Evolutionary conservation across 2,797 vertebrate species (phyloP).

Genomic region (Urophycis tenuis): DNA sequence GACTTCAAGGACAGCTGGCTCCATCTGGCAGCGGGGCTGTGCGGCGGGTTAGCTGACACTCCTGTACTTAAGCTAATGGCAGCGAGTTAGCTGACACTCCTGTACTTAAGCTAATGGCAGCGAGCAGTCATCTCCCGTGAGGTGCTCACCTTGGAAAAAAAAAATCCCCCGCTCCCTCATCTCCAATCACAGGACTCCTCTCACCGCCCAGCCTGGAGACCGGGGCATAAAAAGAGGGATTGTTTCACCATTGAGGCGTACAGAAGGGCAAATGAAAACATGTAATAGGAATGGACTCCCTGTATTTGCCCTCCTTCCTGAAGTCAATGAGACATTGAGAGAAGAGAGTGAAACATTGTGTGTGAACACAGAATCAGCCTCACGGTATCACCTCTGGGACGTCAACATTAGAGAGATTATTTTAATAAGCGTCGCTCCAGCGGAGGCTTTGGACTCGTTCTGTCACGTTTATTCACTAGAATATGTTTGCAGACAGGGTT

Average conservation of each 20-base stretch:
- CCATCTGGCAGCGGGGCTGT: conserved; percentile 72
- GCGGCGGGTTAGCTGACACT: conserved; percentile 72
- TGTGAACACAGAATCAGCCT: conserved; percentile 47
- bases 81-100: too few relatives aligned
- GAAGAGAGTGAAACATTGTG: conserved; percentile 42
- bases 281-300: conserved; percentile 63
- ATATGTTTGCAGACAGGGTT: background rate
- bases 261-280: conserved; percentile 65
- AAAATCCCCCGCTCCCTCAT: conserved; percentile 62
- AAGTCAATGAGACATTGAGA: conserved; percentile 58
- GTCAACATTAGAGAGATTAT: conserved; percentile 25
- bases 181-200: conserved; percentile 67
- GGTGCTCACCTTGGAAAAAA: conserved; percentile 72
- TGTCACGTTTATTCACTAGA: background rate
- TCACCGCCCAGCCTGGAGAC: conserved; percentile 66
- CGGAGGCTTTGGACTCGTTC: background rate
- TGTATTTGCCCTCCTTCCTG: conserved; percentile 53
- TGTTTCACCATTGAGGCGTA: conserved; percentile 65
- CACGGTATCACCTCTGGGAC: conserved; percentile 17
- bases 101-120: too few relatives aligned
- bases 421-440: background rate
- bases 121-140: conserved; percentile 71
- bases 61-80: conserved; percentile 71
- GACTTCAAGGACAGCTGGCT: conserved; percentile 72
- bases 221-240: conserved; percentile 71